These are phyloP conservation scores for Lacanobia wlatinum DNA, from an alignment of 2,888 invertebrate genomes.

Conservation along the genomic window DNA sequence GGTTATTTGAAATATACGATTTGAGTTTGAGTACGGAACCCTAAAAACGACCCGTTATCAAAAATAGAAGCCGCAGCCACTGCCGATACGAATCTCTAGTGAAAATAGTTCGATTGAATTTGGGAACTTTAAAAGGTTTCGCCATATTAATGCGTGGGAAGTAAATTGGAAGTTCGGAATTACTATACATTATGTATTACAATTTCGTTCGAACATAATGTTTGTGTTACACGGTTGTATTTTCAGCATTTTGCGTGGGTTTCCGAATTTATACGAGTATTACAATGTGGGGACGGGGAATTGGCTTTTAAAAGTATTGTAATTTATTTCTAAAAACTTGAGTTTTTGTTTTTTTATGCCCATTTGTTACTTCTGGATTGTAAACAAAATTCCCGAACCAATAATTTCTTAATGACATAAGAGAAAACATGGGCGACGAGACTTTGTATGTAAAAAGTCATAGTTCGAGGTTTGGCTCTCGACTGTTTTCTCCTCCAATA, in stretches of 20 bases:
- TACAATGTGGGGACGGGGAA: background rate
- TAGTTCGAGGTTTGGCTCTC: too few species aligned
- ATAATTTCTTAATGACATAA: too few species aligned
- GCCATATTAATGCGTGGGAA: background rate
- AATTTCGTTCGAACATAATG: background rate
- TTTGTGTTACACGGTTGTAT: conserved; percentile 1
- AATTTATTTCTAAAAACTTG: background rate
- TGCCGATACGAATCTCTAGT: background rate
- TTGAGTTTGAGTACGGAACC: too few species aligned
- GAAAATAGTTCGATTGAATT: background rate
- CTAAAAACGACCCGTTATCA: background rate
- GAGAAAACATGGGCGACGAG: too few species aligned
- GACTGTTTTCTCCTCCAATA: too few species aligned
- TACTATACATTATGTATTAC: background rate
- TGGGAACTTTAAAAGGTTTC: background rate
- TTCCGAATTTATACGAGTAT: background rate
- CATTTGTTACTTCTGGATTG: too few species aligned
- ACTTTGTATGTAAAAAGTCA: too few species aligned
- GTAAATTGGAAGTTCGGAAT: conserved; percentile 5
- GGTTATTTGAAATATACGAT: too few species aligned
- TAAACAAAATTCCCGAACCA: too few species aligned
- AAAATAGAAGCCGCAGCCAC: background rate
- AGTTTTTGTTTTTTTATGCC: background rate
- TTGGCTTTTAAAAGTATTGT: background rate
- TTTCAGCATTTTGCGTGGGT: background rate